phyloP scores from a whole-genome alignment of 2,113 vertebrate species.

The Prionailurus bengalensis region DNA sequence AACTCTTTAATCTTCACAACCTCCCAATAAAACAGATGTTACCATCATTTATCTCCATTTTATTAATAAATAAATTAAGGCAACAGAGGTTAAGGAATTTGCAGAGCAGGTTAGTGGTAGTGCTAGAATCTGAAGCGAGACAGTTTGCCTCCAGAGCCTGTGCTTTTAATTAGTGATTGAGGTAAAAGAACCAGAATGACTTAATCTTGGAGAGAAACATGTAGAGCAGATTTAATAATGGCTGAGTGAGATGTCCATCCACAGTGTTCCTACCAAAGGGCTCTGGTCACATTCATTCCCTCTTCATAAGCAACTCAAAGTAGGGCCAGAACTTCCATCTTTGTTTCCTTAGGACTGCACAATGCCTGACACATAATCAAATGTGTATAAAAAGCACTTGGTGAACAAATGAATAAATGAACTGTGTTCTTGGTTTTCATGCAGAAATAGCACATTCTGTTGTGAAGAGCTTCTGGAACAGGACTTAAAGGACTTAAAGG shows the following conservation, averaged over 20 bases:
- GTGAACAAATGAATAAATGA: not conserved
- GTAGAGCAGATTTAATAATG: not conserved
- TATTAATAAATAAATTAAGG: not conserved
- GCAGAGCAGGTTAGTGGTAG: not conserved
- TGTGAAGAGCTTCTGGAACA: not conserved
- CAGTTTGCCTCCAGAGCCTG: not conserved
- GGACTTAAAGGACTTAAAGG: not conserved
- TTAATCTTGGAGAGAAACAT: not conserved
- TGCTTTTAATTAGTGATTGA: not conserved
- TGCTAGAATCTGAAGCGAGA: not conserved
- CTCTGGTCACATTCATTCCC: not conserved
- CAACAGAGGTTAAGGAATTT: not conserved
- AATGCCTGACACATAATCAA: not conserved
- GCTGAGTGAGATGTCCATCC: not conserved
- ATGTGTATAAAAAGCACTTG: not conserved
- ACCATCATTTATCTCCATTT: not conserved
- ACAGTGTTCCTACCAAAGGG: not conserved
- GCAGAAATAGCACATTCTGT: not conserved
- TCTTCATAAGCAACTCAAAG: slow-evolving; percentile 4
- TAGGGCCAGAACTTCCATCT: not conserved
- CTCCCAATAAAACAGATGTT: not conserved
- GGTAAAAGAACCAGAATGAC: not conserved
- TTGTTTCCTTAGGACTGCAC: not conserved
- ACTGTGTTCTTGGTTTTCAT: not conserved
- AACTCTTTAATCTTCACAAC: not conserved